Evolutionary conservation across 1,140 invertebrate species (phyloP), one percentile per base, ranked within the genome.

Genomic region (Limonius californicus): DNA sequence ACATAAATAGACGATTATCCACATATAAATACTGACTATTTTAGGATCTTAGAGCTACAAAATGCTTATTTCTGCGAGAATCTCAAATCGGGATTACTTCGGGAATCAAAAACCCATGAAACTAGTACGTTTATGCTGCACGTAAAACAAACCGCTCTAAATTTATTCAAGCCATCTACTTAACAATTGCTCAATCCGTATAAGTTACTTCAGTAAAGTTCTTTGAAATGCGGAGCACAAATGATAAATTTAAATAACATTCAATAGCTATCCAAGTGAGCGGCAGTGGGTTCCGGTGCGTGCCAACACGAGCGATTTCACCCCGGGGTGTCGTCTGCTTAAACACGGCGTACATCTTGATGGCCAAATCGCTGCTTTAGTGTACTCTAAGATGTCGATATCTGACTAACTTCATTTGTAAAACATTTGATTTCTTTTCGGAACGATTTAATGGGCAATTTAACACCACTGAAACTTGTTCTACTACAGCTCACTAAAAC

Each of bases 301-400:
- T 72, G 69, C 69, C 60, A 68, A 69, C 59, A 62, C 61, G 62
- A 69, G 61, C 60, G 70, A 72, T 72, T 54, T 69, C 60, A 69
- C 71, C 69, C 71, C 57, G 53, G 71, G 71, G 71, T 70, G 67
- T 68, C 65, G 67, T 73, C 69, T 45, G 58, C 68, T 71, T 71
- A 73, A 73, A 68, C 71, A 68, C 70, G 71, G 65, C 71, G 71
- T 73, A 73, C 71, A 72, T 73, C 70, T 72, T 70, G 70, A 71
- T 71, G 67, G 67, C 65, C 70, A 65, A 73, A 73, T 73, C 71
- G 71, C 66, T 66, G 69, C 66, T 69, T 70, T 69, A 72, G 63
- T 66, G 59, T 21, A 50, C 68, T 54, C 56, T 63, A 61, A 69
- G 64, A 67, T 64, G 65, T 64, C 67, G 70, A 71, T 70, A 69